A percentile compares a stretch with the other conserved stretches of the same genome.
These are phyloP conservation scores for Amphiprion clarkii DNA, from an alignment of 2,797 vertebrate genomes.

Conservation along the genomic window DNA sequence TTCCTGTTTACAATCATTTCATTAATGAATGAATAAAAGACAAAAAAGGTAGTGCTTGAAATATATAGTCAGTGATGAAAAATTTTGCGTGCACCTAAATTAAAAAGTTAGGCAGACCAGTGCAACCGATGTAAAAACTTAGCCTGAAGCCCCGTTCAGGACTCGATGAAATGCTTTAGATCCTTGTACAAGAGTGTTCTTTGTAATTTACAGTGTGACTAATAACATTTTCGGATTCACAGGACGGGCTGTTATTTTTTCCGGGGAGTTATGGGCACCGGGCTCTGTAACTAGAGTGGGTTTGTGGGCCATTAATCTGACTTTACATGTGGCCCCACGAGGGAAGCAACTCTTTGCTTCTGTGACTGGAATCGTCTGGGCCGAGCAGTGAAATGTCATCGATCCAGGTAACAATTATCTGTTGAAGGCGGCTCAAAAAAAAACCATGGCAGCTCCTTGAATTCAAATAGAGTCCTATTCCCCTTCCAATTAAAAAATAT, in stretches of 20 bases:
- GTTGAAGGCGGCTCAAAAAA: slow-evolving; percentile 37
- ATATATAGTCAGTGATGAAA: too few relatives aligned
- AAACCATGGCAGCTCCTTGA: slow-evolving; percentile 18
- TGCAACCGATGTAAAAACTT: too few relatives aligned
- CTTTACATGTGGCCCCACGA: slow-evolving; percentile 27
- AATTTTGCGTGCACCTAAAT: too few relatives aligned
- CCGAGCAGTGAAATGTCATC: slow-evolving; percentile 43
- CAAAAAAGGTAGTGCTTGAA: too few relatives aligned
- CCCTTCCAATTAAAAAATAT: slow-evolving; percentile 35
- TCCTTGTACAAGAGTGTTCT: not conserved
- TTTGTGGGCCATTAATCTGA: slow-evolving; percentile 45
- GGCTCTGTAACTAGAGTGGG: slow-evolving; percentile 13
- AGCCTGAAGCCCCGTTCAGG: not conserved
- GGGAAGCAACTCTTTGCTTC: slow-evolving; percentile 25
- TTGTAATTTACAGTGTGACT: not conserved
- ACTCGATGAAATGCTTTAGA: not conserved
- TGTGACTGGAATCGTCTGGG: slow-evolving; percentile 33
- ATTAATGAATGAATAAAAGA: too few relatives aligned
- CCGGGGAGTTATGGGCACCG: not conserved
- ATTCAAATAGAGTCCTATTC: slow-evolving; percentile 46
- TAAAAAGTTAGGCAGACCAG: too few relatives aligned
- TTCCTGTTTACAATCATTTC: too few relatives aligned
- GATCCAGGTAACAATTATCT: slow-evolving; percentile 60
- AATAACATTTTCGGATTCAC: not conserved
- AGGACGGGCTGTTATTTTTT: slow-evolving; percentile 4